Evolutionary conservation across 2,888 invertebrate genomes (phyloP).

Genomic region (Diplazon laetatorius): DNA sequence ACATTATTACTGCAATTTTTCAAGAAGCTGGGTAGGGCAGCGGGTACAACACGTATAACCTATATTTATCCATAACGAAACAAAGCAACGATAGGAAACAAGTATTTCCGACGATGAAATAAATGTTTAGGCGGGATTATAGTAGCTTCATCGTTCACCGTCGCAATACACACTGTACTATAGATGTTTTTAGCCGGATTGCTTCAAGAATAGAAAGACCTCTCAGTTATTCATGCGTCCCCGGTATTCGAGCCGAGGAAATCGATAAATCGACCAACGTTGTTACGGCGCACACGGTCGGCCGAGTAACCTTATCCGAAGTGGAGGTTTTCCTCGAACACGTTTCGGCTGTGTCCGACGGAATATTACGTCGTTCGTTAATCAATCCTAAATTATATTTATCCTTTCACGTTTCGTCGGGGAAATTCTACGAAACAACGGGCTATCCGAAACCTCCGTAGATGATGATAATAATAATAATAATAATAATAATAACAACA

Average conservation of each 20-base stretch:
- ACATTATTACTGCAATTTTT: no score
- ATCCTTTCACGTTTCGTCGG: background rate
- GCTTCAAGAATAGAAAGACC: slow-evolving; percentile 75
- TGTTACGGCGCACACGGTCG: slow-evolving; percentile 53
- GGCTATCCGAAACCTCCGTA: background rate
- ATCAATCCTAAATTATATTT: slow-evolving; percentile 9
- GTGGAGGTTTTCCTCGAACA: background rate
- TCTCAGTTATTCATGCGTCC: slow-evolving; percentile 79
- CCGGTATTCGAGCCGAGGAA: slow-evolving; percentile 74
- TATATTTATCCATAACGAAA: no score
- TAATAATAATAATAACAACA: background rate
- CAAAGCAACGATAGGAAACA: background rate
- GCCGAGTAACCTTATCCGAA: slow-evolving; percentile 71
- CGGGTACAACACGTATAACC: no score
- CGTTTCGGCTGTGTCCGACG: background rate
- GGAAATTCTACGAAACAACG: background rate
- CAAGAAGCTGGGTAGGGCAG: no score
- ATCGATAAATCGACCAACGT: slow-evolving; percentile 79
- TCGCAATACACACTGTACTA: slow-evolving; percentile 36
- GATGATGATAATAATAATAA: no score
- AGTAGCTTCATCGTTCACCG: slow-evolving; percentile 1
- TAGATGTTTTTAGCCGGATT: slow-evolving; percentile 61
- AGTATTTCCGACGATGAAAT: background rate
- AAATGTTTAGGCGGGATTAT: slow-evolving; percentile 5
- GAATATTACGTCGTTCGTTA: background rate